Base-by-base conservation (phyloP, 2,888 invertebrate species). In the Melinaea menophilus region DNA sequence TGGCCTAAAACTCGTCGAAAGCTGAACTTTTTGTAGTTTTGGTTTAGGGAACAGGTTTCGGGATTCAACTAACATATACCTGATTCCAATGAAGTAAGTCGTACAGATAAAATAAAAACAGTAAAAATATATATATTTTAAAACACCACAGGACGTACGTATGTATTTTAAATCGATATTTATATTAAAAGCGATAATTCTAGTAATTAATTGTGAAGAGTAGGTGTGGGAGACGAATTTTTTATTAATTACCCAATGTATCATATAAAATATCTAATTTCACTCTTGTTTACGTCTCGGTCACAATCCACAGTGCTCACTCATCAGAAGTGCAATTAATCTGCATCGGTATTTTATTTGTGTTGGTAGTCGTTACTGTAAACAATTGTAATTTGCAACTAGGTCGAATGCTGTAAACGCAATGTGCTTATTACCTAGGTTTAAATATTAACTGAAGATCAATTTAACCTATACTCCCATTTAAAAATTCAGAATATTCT, bases 311-410 rank as follows among this genome's bases (percentile, higher is more conserved):
- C 22, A 48, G 13, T 12, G 9, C 56, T 61, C 55, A 56, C 54
- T 51, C 57, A 58, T 57, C 41, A 37, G 41, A 57, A 55, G 35
- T 47, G 55, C 58, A 62, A 51, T 57, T 62, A 51, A 57, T 55
- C 33, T 45, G 55, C 4, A 57, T 57, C 41, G 60, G 63, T 54
- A 64, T 60, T 64, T 64, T 58, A 57, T 64, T 59, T 46, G 12
- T 35, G 47, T 13, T 47, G 12, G 35, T 47, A 11, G 11, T 47
- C 48, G 9, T 22, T 48, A 51, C 31, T 51, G 51, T 56, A 60
- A 63, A 59, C 62, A 59, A 13, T 55, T 22, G 22, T 48, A 58
- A 58, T n/a, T 55, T 33, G 22, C 58, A 58, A 58, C 31, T 11
- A 58, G 47, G 37, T 58, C 34, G 35, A 12, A 47, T 47, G 13